Evolutionary conservation across 1,140 invertebrate genomes (phyloP).

Genomic region (Diorhabda carinulata): DNA sequence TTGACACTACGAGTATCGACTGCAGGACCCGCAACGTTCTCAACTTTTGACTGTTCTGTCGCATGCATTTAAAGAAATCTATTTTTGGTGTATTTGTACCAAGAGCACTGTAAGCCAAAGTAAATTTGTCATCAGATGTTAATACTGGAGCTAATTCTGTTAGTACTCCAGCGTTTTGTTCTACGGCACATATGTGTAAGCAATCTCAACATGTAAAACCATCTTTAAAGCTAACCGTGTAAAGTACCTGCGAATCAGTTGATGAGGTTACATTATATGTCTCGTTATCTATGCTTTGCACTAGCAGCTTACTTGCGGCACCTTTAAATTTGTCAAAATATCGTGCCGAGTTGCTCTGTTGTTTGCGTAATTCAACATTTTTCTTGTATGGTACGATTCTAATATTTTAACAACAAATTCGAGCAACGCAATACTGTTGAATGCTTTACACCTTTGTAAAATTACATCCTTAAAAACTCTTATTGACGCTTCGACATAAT

Average conservation of each 20-base stretch:
- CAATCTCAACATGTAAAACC: constrained; percentile 20
- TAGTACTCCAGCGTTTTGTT: constrained; percentile 16
- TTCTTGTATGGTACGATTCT: constrained; percentile 23
- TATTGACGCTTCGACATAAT: constrained; percentile 18
- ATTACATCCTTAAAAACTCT: constrained; percentile 22
- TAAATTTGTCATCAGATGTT: constrained; percentile 15
- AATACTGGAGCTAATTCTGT: constrained; percentile 18
- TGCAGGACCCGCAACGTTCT: no score
- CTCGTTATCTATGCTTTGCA: constrained; percentile 11
- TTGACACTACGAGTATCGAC: no score
- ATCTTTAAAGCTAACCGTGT: constrained; percentile 14
- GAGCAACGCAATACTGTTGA: constrained; percentile 15
- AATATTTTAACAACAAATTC: constrained; percentile 19
- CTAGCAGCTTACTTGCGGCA: constrained; percentile 8
- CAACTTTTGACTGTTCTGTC: no score
- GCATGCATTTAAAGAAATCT: no score
- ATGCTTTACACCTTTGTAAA: constrained; percentile 23
- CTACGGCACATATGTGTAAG: constrained; percentile 18
- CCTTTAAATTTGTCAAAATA: constrained; percentile 15
- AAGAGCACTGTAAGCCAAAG: constrained; percentile 16
- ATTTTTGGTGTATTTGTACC: constrained; percentile 11
- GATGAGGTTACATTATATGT: constrained; percentile 15
- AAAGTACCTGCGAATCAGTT: constrained; percentile 12
- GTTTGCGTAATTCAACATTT: constrained; percentile 14
- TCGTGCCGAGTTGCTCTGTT: constrained; percentile 14